Evolutionary conservation across 2,888 invertebrate species (phyloP), one percentile per base, ranked within the genome.

Genomic region (Neoscelio sp.): DNA sequence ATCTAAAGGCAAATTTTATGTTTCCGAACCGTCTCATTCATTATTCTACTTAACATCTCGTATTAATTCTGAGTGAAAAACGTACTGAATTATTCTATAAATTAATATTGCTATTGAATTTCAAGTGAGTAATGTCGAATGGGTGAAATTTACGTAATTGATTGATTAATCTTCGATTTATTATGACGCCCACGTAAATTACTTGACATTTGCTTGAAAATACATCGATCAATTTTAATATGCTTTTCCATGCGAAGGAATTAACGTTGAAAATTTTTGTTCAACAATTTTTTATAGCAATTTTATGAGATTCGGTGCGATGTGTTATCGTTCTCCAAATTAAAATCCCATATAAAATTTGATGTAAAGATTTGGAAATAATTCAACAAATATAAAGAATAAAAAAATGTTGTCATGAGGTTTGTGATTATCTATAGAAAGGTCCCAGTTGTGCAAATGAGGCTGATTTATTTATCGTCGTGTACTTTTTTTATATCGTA

Each of bases 91-190:
- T 62, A 64, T 48, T 38, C 17, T 38, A 28, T 40, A 48, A 64
- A 64, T 64, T 23, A 64, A 64, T 64, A 64, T 62, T 46, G 42
- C 30, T 46, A 60, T 46, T 23, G 46, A 48, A 50, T 64, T 50
- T 50, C 20, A 26, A 23, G 7, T 26, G 8, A 42, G 26, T 23
- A 38, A 23, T 18, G 38, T 12, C 28, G 1, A 62, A 62, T 33
- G 8, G 33, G 15, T 20, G 10, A 46, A 46, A 62, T 33, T 44
- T 17, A 15, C 26, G 13, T 62, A 46, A 62, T 62, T 62, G 46
- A 62, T 44, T 62, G 35, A 46, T 62, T 40, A n/a, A 62, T 62
- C 46, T 62, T 46, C 60, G 17, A 28, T 46, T 46, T 46, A 17
- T 33, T 62, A 18, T 44, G 42, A 28, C 20, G 60, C 15, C 2